These are phyloP conservation scores for Clavelina lepadiformis DNA, from an alignment of 23 tunicate species.

Conservation along the genomic window DNA sequence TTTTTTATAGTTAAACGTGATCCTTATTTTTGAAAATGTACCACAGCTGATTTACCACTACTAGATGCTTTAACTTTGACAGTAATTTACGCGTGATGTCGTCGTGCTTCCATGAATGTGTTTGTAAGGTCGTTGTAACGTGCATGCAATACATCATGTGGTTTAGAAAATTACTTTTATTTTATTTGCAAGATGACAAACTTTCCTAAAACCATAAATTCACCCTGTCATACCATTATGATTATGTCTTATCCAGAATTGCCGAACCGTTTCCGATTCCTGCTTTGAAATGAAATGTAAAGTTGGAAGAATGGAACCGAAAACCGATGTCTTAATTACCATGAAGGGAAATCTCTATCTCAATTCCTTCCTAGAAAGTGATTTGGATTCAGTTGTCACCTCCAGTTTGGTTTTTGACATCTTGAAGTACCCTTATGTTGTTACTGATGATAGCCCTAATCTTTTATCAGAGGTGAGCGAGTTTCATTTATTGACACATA, in stretches of 20 bases:
- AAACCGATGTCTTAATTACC: conserved; percentile 25
- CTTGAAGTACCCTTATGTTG: conserved; percentile 45
- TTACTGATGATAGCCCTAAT: conserved; percentile 18
- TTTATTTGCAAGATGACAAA: too few relatives aligned
- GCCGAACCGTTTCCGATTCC: conserved; percentile 29
- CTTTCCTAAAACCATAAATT: too few relatives aligned
- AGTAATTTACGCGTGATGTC: too few relatives aligned
- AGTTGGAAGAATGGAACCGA: conserved; percentile 30
- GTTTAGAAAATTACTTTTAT: too few relatives aligned
- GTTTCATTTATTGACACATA: too few relatives aligned
- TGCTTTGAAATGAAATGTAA: conserved; percentile 50
- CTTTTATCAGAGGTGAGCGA: conserved; percentile 30
- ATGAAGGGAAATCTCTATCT: conserved; percentile 37
- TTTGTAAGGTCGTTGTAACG: too few relatives aligned
- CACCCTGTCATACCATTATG: too few relatives aligned
- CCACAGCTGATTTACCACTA: not conserved
- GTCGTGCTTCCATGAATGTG: too few relatives aligned
- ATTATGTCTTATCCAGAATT: conserved; percentile 47
- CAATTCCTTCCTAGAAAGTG: conserved; percentile 30
- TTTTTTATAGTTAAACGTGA: too few relatives aligned
- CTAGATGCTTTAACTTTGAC: too few relatives aligned
- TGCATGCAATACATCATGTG: too few relatives aligned
- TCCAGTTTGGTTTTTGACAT: conserved; percentile 50
- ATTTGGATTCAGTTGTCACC: conserved; percentile 44
- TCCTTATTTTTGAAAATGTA: not conserved